Evolutionary conservation across 2,888 invertebrate species (phyloP), one percentile per base, ranked within the genome.

Genomic region (Loripinus fragilis): DNA sequence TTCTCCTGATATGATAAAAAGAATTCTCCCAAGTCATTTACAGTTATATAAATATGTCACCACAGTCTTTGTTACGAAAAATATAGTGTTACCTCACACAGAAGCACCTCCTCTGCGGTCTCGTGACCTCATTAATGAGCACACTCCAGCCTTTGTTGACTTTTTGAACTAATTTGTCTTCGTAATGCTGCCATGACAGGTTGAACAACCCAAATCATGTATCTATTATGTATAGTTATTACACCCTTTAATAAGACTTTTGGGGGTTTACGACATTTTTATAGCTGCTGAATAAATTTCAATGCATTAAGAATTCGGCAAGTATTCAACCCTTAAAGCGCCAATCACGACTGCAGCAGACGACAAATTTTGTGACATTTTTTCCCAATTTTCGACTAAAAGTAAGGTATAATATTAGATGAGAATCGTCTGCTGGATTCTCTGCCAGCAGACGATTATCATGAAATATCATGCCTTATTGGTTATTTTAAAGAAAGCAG

Each of bases 21-120:
- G 55, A 55, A 55, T 55, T 55, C 55, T 23, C 55, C 55, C 55
- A 55, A 55, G 55, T 55, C 55, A 78, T 78, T 74, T 66, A 65
- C 74, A 65, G 74, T 78, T 78, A 78, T 78, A 74, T 78, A 78
- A 78, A 78, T 74, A 78, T 52, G 45, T n/a, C 66, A 66, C 15
- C 33, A 66, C 42, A 30, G 50, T 67, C 71, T 71, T 74, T 78
- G 70, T 78, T 65, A 25, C 65, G 68, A 17, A 67, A 50, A 48
- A 67, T 74, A 41, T 78, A 66, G 52, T 25, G 67, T 78, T 78
- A 74, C 78, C 66, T 74, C 66, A 74, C 55, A 55, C 55, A 23
- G 55, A n/a, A 55, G 23, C 55, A 23, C 25, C 55, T 28, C 55
- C 38, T 5, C 28, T 55, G 55, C 28, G 55, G 55, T 55, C 55